phyloP scores from a whole-genome alignment of 2,113 vertebrate species.

The Aleadryas rufinucha region DNA sequence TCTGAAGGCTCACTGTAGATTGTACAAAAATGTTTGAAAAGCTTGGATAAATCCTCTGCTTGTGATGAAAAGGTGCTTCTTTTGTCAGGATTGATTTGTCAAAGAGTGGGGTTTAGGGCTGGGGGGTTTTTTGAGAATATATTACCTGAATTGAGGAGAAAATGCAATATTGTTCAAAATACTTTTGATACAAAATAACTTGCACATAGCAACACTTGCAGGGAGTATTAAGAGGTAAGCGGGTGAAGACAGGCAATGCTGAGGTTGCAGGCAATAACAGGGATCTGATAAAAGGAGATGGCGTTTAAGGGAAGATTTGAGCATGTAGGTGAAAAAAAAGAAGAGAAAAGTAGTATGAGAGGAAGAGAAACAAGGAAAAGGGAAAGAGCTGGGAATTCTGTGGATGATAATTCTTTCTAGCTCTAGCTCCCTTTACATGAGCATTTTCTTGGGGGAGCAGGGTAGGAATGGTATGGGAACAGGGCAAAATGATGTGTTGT shows the following conservation, averaged over 20 bases:
- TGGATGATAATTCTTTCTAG: background rate
- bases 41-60: background rate
- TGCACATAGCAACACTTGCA: background rate
- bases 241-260: background rate
- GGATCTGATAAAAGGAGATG: background rate
- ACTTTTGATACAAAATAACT: background rate
- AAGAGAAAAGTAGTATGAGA: background rate
- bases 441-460: background rate
- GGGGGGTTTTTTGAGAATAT: background rate
- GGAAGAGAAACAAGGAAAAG: background rate
- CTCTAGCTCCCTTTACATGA: background rate
- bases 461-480: background rate
- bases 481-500: background rate
- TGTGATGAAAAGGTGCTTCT: background rate
- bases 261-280: background rate
- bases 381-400: background rate
- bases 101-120: background rate
- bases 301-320: background rate
- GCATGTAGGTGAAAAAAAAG: background rate
- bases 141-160: background rate
- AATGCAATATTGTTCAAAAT: background rate
- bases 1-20: background rate
- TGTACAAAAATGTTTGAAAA: background rate
- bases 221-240: background rate
- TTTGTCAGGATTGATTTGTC: background rate